Evolutionary conservation across 2,113 vertebrate species (phyloP).

Genomic region (Montifringilla adamsi): DNA sequence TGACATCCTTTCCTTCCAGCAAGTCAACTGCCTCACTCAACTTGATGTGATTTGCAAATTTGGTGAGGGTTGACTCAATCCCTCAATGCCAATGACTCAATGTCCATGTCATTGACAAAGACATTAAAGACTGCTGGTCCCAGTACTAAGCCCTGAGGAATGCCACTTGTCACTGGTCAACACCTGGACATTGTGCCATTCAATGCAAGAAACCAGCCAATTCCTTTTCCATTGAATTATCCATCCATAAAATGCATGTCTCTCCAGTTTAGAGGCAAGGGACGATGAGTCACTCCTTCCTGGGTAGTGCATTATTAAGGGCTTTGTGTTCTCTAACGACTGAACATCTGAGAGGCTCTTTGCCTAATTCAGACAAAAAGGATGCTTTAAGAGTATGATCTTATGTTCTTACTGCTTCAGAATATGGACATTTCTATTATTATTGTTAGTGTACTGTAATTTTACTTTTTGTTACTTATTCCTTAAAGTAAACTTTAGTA

Average conservation of each 20-base stretch:
- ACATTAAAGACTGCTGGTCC: accelerated
- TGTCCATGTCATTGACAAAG: accelerated
- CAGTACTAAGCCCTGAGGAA: background rate
- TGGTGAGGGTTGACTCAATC: background rate
- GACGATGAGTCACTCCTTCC: background rate
- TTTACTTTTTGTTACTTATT: background rate
- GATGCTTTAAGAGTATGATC: background rate
- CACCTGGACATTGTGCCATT: accelerated
- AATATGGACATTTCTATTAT: background rate
- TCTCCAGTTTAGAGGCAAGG: background rate
- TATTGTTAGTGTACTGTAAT: background rate
- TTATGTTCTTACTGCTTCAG: background rate
- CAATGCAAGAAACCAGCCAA: too few relatives aligned
- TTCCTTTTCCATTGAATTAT: background rate
- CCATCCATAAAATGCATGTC: background rate
- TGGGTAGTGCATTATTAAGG: background rate
- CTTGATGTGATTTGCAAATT: too few relatives aligned
- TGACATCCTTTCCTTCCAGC: background rate
- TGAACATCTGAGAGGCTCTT: background rate
- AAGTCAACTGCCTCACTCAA: accelerated
- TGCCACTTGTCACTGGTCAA: background rate
- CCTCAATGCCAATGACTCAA: background rate
- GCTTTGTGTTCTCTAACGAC: background rate
- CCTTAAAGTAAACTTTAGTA: too few relatives aligned
- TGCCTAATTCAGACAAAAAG: background rate